These are phyloP conservation scores for Philaethria dido DNA, from an alignment of 2,888 invertebrate genomes.

Conservation along the genomic window DNA sequence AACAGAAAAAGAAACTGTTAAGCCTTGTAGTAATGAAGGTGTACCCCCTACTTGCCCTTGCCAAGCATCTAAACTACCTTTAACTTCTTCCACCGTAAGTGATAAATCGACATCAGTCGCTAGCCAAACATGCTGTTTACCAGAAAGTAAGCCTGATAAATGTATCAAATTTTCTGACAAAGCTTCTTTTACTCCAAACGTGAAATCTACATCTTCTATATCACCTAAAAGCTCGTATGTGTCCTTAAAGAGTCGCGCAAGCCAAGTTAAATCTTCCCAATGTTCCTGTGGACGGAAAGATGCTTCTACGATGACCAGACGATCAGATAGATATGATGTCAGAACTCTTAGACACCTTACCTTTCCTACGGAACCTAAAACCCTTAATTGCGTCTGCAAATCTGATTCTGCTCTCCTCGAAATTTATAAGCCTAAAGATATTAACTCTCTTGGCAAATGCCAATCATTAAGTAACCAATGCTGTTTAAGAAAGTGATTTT, in stretches of 20 bases:
- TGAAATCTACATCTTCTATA: slow-evolving; percentile 13
- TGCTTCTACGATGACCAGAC: slow-evolving; percentile 42
- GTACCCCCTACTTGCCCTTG: not conserved
- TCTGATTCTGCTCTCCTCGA: slow-evolving; percentile 36
- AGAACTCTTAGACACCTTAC: slow-evolving; percentile 39
- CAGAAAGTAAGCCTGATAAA: slow-evolving; percentile 14
- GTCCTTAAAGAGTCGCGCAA: not conserved
- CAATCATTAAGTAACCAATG: slow-evolving; percentile 28
- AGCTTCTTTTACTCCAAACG: not conserved
- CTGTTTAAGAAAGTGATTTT: slow-evolving; percentile 3
- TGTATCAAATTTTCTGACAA: slow-evolving; percentile 16
- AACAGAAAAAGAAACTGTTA: not conserved
- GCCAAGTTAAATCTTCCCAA: slow-evolving; percentile 6
- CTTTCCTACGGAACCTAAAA: slow-evolving; percentile 30
- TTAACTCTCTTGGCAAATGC: slow-evolving; percentile 19
- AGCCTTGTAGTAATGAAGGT: not conserved
- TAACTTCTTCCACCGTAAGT: not conserved
- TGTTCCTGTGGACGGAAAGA: slow-evolving; percentile 35
- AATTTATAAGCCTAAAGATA: slow-evolving; percentile 20
- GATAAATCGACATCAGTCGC: not conserved
- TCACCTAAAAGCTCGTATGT: slow-evolving; percentile 14
- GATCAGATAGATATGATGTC: slow-evolving; percentile 46
- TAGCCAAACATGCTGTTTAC: slow-evolving; percentile 17
- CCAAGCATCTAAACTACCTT: not conserved
- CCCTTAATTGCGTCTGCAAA: slow-evolving; percentile 26